A percentile compares a stretch with the other conserved stretches of the same genome.
Evolutionary conservation across 2,113 vertebrate species (phyloP).

Genomic region (Dicrurus megarhynchus): DNA sequence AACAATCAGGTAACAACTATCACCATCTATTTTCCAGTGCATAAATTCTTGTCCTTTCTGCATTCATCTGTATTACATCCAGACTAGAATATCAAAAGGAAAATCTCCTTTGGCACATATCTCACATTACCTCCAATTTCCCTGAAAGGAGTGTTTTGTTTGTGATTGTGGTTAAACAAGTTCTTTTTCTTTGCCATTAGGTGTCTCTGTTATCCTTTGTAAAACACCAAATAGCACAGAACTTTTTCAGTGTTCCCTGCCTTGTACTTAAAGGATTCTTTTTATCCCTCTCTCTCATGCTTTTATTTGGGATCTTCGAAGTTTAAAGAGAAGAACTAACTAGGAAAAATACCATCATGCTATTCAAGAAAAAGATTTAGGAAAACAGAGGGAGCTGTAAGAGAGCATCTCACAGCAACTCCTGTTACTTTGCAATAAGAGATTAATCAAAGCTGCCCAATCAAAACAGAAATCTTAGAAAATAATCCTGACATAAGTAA

Average conservation of each 20-base stretch:
- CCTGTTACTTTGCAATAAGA: neutral
- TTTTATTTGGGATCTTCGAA: neutral
- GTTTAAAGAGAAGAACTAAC: neutral
- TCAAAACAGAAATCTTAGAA: neutral
- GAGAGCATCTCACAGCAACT: neutral
- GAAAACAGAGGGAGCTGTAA: neutral
- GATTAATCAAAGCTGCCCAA: neutral
- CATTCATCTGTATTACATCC: neutral
- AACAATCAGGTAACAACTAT: neutral
- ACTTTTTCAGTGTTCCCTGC: neutral
- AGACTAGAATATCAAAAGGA: neutral
- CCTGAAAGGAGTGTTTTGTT: neutral
- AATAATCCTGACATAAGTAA: neutral
- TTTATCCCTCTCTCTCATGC: neutral
- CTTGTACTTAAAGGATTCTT: neutral
- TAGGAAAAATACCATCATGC: neutral
- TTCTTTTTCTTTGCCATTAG: slow-evolving; percentile 54
- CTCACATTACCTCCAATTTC: neutral
- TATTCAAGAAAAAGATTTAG: neutral
- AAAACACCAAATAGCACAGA: neutral
- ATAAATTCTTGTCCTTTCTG: neutral
- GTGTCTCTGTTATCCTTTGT: slow-evolving; percentile 66
- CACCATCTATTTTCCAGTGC: neutral
- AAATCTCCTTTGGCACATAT: neutral
- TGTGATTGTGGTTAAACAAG: neutral